A percentile compares a stretch with the other conserved stretches of the same genome.
Evolutionary conservation across 2,888 invertebrate genomes (phyloP).

Genomic region (Melinaea marsaeus): DNA sequence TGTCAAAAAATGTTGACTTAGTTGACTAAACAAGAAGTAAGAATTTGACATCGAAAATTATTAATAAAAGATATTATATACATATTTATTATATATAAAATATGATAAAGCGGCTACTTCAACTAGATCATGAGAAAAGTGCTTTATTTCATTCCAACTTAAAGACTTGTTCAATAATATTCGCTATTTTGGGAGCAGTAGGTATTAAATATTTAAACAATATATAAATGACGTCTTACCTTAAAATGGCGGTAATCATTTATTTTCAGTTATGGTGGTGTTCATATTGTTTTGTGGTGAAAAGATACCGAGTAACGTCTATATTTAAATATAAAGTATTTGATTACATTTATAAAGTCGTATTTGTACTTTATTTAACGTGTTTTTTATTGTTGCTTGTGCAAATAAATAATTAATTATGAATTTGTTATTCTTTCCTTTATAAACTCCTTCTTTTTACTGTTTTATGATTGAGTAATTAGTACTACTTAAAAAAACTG

Average conservation of each 20-base stretch:
- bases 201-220: conserved; percentile 5
- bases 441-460: no score
- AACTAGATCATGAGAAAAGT: not conserved
- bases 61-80: conserved; percentile 12
- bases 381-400: conserved; percentile 28
- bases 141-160: conserved; percentile 15
- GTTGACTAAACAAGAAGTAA: no score
- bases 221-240: not conserved
- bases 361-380: conserved; percentile 30
- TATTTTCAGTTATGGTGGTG: conserved; percentile 42
- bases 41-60: conserved; percentile 13
- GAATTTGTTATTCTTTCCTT: no score
- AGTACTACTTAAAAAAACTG: no score
- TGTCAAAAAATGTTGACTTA: no score
- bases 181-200: conserved; percentile 18
- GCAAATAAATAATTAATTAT: conserved; percentile 25
- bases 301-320: conserved; percentile 31
- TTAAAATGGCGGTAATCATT: not conserved
- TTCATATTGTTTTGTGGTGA: conserved; percentile 36
- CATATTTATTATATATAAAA: not conserved
- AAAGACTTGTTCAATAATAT: conserved; percentile 14
- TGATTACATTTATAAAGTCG: conserved; percentile 33
- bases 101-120: conserved; percentile 17
- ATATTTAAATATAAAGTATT: conserved; percentile 32
- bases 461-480: no score